These are phyloP conservation scores for Mimumesa dahlbomi DNA, from an alignment of 2,888 invertebrate genomes.

Conservation along the genomic window DNA sequence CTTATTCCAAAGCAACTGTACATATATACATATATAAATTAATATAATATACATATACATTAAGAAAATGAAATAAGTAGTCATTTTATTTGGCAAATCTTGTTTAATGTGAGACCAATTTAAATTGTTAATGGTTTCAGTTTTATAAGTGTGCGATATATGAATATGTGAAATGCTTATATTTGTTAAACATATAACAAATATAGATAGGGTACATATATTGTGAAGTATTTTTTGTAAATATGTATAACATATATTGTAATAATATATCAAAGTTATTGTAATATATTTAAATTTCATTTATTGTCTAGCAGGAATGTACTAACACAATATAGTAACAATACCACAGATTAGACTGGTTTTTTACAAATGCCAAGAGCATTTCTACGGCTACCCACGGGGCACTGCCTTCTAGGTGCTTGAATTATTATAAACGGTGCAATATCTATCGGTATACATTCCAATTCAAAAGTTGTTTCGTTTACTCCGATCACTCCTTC, in stretches of 20 bases:
- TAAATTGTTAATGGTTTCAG: neutral
- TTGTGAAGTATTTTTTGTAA: constrained; percentile 40
- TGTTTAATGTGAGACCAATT: neutral
- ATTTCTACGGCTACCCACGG: constrained; percentile 68
- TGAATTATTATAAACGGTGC: constrained; percentile 65
- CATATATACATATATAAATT: constrained; percentile 14
- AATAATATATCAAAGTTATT: neutral
- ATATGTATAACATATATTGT: constrained; percentile 36
- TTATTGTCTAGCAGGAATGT: neutral
- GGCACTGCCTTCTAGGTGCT: constrained; percentile 64
- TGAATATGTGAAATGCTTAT: no score
- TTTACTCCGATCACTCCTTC: constrained; percentile 83
- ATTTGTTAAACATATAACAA: no score
- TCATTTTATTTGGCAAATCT: constrained; percentile 5
- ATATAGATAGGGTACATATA: constrained; percentile 14
- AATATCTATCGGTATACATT: constrained; percentile 80
- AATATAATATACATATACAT: constrained; percentile 4
- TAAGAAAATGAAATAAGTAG: neutral
- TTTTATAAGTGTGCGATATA: constrained; percentile 23
- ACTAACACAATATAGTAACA: neutral
- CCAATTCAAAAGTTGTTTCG: constrained; percentile 82
- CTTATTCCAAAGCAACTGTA: neutral
- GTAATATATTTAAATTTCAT: neutral
- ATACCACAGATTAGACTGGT: constrained; percentile 3
- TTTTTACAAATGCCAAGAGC: constrained; percentile 65